phyloP scores from a whole-genome alignment of 2,113 vertebrate species.

The Zootoca vivipara region DNA sequence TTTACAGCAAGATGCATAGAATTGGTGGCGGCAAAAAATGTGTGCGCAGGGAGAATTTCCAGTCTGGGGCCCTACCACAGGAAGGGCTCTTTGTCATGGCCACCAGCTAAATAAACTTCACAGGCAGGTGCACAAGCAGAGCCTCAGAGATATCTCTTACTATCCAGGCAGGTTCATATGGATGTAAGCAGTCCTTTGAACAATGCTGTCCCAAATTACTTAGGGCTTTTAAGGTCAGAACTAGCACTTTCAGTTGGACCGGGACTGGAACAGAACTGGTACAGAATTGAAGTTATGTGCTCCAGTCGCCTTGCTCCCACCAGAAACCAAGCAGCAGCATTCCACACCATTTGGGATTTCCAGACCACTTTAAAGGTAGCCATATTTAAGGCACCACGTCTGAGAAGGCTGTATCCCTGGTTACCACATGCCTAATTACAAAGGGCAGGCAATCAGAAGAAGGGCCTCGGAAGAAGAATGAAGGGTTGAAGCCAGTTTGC shows the following conservation, averaged over 20 bases:
- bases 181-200: neutral
- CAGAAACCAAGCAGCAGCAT: neutral
- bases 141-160: too few species aligned
- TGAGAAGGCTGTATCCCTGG: neutral
- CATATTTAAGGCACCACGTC: too few species aligned
- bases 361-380: too few species aligned
- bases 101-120: too few species aligned
- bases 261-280: neutral
- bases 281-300: neutral
- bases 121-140: too few species aligned
- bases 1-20: neutral
- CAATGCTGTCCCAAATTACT: neutral
- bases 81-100: too few species aligned
- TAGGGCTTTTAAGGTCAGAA: neutral
- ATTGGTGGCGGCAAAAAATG: neutral
- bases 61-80: too few species aligned
- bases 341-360: too few species aligned
- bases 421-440: neutral
- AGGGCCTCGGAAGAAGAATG: neutral
- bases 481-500: neutral
- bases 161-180: too few species aligned
- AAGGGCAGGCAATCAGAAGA: neutral
- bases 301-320: neutral
- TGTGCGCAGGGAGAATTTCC: too few species aligned
- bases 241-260: neutral